phyloP scores from a whole-genome alignment of 2,888 invertebrate species.

The Drosophila putrida region DNA sequence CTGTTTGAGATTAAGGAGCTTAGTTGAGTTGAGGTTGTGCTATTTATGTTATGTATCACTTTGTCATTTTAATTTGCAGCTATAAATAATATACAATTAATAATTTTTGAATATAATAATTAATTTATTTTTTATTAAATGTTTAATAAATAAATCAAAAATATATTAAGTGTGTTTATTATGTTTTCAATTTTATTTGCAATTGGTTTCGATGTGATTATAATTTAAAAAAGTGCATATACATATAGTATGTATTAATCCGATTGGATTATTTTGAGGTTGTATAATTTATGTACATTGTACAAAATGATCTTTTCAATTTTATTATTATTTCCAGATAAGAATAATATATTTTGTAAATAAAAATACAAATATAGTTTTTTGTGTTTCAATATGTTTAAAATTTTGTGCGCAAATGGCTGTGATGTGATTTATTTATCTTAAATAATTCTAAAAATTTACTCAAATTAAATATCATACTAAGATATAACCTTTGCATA shows the following conservation, averaged over 20 bases:
- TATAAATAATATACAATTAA: not conserved
- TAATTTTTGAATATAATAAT: not conserved
- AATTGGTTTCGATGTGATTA: too few species aligned
- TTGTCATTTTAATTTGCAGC: not conserved
- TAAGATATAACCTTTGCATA: too few species aligned
- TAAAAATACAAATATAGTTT: not conserved
- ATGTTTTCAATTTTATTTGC: too few species aligned
- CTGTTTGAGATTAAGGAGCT: constrained; percentile 6
- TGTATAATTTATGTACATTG: not conserved
- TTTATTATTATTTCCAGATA: not conserved
- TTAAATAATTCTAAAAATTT: not conserved
- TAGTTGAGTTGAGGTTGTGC: constrained; percentile 2
- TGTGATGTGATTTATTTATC: not conserved
- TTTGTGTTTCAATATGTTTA: not conserved
- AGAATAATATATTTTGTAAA: not conserved
- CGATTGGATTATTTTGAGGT: not conserved
- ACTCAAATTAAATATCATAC: too few species aligned
- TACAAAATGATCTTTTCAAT: too few species aligned
- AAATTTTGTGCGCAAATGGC: not conserved
- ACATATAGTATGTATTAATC: too few species aligned
- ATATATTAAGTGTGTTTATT: too few species aligned
- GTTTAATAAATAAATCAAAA: too few species aligned
- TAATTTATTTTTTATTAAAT: too few species aligned
- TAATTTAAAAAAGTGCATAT: too few species aligned
- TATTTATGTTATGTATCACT: not conserved